Percentiles rank a stretch among this genome's conserved stretches.
Conservation (phyloP, 2,113 vertebrate genomes). For the Grallaria varia region DNA sequence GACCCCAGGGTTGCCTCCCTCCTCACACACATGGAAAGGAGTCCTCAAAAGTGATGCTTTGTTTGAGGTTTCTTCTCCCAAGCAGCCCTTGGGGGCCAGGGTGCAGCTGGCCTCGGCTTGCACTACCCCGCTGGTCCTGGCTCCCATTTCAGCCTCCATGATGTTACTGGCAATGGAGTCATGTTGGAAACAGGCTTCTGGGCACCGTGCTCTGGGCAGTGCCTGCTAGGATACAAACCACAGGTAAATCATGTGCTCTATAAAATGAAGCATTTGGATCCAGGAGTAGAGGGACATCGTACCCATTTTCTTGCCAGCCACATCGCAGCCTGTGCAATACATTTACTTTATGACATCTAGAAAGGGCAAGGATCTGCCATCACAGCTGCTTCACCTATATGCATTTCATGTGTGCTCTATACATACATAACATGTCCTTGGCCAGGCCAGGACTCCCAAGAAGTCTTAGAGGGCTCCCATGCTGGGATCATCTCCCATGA, state of each 20-base stretch:
- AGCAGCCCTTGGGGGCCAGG: not conserved
- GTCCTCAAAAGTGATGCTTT: not conserved
- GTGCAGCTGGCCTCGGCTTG: not conserved
- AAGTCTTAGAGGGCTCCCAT: not conserved
- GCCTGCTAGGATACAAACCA: not conserved
- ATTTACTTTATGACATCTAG: not conserved
- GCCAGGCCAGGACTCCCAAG: not conserved
- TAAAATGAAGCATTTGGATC: not conserved
- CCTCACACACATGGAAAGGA: not conserved
- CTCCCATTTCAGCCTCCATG: not conserved
- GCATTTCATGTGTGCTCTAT: not conserved
- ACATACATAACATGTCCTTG: fast-evolving
- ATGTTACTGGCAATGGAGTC: not conserved
- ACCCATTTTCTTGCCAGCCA: not conserved
- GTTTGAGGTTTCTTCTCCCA: not conserved
- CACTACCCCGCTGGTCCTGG: not conserved
- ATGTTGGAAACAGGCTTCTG: not conserved
- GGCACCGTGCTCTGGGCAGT: not conserved
- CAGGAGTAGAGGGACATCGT: not conserved
- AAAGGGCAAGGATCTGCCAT: not conserved
- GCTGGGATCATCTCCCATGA: not conserved
- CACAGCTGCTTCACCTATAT: not conserved
- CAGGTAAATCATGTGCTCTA: not conserved
- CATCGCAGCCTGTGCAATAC: not conserved
- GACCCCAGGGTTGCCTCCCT: not conserved